A percentile compares a stretch with the other conserved stretches of the same genome.
phyloP scores from a whole-genome alignment of 2,797 vertebrate species.

The Enteromius argenteus region DNA sequence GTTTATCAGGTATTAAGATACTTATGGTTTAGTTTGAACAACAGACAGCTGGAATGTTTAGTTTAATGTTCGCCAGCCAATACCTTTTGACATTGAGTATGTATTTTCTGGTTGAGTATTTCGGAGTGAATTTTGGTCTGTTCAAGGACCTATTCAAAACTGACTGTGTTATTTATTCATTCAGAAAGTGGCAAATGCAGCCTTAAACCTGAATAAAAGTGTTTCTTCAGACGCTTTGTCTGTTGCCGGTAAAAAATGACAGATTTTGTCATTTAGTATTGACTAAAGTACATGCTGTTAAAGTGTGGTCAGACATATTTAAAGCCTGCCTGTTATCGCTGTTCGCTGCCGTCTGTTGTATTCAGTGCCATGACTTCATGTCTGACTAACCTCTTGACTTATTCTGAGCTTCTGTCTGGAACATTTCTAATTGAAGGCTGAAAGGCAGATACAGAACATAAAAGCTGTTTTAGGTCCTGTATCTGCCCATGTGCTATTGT shows the following conservation, averaged over 20 bases:
- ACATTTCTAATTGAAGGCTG: slow-evolving; percentile 51
- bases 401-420: slow-evolving; percentile 44
- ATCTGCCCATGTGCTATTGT: slow-evolving; percentile 44
- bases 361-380: slow-evolving; percentile 32
- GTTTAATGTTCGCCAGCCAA: neutral
- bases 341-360: neutral
- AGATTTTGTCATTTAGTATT: slow-evolving; percentile 6
- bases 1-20: neutral
- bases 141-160: slow-evolving; percentile 4
- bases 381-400: slow-evolving; percentile 49
- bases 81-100: neutral
- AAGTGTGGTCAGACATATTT: slow-evolving; percentile 15
- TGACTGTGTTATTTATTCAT: neutral
- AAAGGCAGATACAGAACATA: slow-evolving; percentile 48
- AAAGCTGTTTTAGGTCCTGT: slow-evolving; percentile 37
- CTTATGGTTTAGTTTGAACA: neutral
- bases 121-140: neutral
- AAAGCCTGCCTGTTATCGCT: slow-evolving; percentile 4
- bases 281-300: neutral
- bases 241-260: neutral
- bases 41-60: neutral
- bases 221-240: neutral
- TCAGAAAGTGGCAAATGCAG: neutral
- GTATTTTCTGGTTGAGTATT: neutral
- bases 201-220: neutral